These are phyloP conservation scores for Tragulus kanchil DNA, from an alignment of 2,113 vertebrate species.

Conservation along the genomic window DNA sequence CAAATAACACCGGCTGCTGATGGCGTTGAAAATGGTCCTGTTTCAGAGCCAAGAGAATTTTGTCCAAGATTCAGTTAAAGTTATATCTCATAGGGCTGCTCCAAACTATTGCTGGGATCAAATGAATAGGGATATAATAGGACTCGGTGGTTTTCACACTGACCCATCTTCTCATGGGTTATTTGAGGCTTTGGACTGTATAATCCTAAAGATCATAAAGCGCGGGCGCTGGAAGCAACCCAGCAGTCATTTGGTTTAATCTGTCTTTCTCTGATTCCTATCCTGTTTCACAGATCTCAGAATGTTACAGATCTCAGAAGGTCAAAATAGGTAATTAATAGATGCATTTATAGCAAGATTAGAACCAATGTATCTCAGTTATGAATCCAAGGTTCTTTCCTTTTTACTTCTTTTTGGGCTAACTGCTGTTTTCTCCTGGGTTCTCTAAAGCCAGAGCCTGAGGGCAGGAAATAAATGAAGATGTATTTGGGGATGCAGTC, in stretches of 20 bases:
- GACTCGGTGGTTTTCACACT: not conserved
- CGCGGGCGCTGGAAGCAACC: not conserved
- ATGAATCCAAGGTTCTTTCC: not conserved
- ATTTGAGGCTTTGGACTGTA: constrained; percentile 10
- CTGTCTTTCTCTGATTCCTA: not conserved
- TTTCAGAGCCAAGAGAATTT: constrained; percentile 55
- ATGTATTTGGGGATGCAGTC: not conserved
- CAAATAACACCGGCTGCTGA: constrained; percentile 1
- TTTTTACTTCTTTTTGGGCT: constrained; percentile 32
- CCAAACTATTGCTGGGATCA: constrained; percentile 9
- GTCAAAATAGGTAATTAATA: constrained; percentile 50
- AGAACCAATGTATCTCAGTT: not conserved
- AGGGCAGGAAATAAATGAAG: constrained; percentile 1
- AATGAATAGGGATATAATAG: constrained; percentile 33
- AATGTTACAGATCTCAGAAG: constrained; percentile 28
- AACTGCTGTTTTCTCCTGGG: not conserved
- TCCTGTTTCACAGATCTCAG: constrained; percentile 15
- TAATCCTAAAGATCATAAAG: constrained; percentile 15
- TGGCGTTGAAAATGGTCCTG: constrained; percentile 25
- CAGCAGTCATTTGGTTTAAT: not conserved
- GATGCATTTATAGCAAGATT: not conserved
- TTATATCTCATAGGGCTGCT: not conserved
- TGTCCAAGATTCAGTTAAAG: not conserved
- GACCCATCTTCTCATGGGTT: constrained; percentile 1
- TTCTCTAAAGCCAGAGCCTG: constrained; percentile 24